phyloP scores from a whole-genome alignment of 2,113 vertebrate species.

The Paracanthobrama guichenoti region DNA sequence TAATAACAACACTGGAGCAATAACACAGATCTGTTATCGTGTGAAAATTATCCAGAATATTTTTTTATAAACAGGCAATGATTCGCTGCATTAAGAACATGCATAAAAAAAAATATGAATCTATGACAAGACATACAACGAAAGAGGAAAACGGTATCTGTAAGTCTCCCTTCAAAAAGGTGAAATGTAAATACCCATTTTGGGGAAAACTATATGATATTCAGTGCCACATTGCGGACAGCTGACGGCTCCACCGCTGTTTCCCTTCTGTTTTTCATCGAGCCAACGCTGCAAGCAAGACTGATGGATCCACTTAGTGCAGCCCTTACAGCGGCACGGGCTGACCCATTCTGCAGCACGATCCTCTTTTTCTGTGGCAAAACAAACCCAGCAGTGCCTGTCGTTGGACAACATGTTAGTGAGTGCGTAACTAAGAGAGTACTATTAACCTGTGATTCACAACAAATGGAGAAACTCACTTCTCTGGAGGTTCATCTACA shows the following conservation, averaged over 20 bases:
- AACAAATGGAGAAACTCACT: slow-evolving; percentile 54
- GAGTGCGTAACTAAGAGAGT: slow-evolving; percentile 33
- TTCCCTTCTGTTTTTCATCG: slow-evolving; percentile 79
- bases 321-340: slow-evolving; percentile 79
- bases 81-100: too few species aligned
- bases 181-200: slow-evolving; percentile 61
- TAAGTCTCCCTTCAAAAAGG: neutral
- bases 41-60: neutral
- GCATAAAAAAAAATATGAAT: neutral
- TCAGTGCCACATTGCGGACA: slow-evolving; percentile 79
- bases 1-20: neutral
- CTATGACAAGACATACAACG: neutral
- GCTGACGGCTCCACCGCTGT: slow-evolving; percentile 66
- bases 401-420: neutral
- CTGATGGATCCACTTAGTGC: slow-evolving; percentile 83
- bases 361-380: slow-evolving; percentile 77
- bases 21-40: neutral
- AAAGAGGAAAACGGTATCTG: neutral
- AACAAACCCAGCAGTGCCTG: slow-evolving; percentile 82
- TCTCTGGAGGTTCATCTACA: slow-evolving; percentile 70
- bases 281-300: slow-evolving; percentile 80
- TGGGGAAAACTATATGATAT: slow-evolving; percentile 76
- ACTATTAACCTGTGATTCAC: neutral
- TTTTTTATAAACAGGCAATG: too few species aligned
- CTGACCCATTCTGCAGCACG: slow-evolving; percentile 76